Evolutionary conservation across 2,888 invertebrate species (phyloP), one percentile per base, ranked within the genome.

Genomic region (Antheraea assamensis): DNA sequence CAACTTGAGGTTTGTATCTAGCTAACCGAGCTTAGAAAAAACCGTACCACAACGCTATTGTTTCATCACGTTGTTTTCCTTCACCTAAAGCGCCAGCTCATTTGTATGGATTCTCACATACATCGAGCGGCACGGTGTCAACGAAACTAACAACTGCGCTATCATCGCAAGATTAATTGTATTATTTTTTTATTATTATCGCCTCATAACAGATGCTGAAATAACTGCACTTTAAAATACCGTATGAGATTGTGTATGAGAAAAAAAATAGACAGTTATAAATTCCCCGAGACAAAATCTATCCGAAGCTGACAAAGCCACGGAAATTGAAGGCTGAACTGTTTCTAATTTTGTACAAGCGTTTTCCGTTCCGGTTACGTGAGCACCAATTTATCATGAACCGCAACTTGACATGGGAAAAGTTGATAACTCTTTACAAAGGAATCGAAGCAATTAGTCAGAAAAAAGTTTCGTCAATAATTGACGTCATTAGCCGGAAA

Each of bases 311-410:
- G 68, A 68, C 35, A 68, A 68, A 68, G n/a, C 10, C 13, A 35
- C 35, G 21, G 35, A 17, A 70, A 55, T 70, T 42, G 42, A 17
- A 52, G 49, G 24, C 35, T 55, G 35, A 27, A 42, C 42, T 58
- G 55, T 21, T 55, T 55, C 55, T 73, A 70, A 73, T 73, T 73
- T 73, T 52, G 35, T 35, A 49, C 47, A 42, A 55, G 68, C 52
- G 68, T 27, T 73, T 55, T 52, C 55, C 27, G 52, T 73, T 58
- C 35, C 68, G 27, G 55, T 24, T 27, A 30, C 19, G 42, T 70
- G 55, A 70, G 27, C 24, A 19, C 42, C 55, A 58, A 73, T 70
- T 73, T 35, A 70, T 55, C 17, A 35, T 42, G 21, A n/a, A 21
- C 55, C 7, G 35, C n/a, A 35, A 68, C 35, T 35, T 15, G 68